These are phyloP conservation scores for Tichodroma muraria DNA, from an alignment of 2,113 vertebrate genomes.

Conservation along the genomic window DNA sequence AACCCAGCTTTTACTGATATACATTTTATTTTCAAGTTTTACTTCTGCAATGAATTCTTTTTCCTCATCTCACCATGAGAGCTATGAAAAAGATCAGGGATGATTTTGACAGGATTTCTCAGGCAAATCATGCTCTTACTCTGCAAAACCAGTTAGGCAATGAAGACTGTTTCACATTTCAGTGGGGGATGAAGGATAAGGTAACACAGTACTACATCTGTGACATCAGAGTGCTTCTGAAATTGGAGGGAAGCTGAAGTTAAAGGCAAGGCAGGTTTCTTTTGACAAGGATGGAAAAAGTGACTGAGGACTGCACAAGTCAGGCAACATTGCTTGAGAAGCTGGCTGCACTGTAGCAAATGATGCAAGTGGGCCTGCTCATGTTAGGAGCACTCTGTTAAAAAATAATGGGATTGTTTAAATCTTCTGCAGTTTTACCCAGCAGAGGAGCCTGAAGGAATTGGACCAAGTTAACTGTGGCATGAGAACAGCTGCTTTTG, in stretches of 20 bases:
- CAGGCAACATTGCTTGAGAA: background rate
- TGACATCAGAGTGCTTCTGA: background rate
- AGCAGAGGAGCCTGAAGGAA: background rate
- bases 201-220: background rate
- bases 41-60: background rate
- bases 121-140: background rate
- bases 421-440: background rate
- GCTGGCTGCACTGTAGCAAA: background rate
- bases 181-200: background rate
- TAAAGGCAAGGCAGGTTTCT: background rate
- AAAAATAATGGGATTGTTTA: rapidly evolving
- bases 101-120: background rate
- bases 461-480: background rate
- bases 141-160: background rate
- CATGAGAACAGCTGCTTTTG: background rate
- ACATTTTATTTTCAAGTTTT: background rate
- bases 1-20: background rate
- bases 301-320: background rate
- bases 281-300: background rate
- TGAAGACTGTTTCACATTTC: background rate
- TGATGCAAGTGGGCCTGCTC: background rate
- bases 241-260: background rate
- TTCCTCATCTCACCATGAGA: background rate
- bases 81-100: background rate
- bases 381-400: background rate